Base-by-base conservation (phyloP, 2,888 invertebrate species). In the Ptilodon capucinus region DNA sequence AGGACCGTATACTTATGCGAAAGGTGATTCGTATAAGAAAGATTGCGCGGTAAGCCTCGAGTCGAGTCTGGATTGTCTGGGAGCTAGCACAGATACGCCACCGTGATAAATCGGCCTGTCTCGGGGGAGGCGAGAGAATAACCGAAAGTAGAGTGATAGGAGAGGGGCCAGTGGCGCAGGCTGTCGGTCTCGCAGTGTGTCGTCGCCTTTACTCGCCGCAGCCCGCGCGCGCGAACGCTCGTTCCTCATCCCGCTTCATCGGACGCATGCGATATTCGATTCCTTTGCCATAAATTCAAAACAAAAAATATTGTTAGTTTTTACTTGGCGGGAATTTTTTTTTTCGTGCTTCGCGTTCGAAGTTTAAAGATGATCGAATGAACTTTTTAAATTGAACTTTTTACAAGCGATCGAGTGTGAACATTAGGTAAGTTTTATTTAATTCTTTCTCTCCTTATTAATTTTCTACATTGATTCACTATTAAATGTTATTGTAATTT, bases 131-230 rank as follows among this genome's bases (percentile, higher is more conserved):
- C 71, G 74, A 84, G 74, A 74, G 78, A 75, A 78, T 73, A 77
- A 80, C 84, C 81, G 83, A 89, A 86, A 88, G 88, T 86, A 81
- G 84, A 83, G 81, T 84, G 81, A 83, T 81, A 81, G 79, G 79
- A 82, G 84, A 74, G 83, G 84, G 84, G 86, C 81, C 76, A 74
- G 61, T 68, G 63, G 72, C 74, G 79, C 79, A 76, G 76, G 64
- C 67, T 68, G 68, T 65, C 64, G 63, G 51, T 67, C 78, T 76
- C 75, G 64, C 86, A 89, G 89, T 89, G 82, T 81, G 71, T 79
- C 70, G 76, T 79, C 74, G 84, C 76, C 82, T 79, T 81, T 82
- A 81, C 75, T 54, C 69, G 74, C 57, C 67, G 79, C 56, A 79
- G 78, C 82, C 64, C 82, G 89, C 74, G 86, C 70, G 74, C 76